Base-by-base conservation (phyloP, 30 jellyfish, hydroid and myxozoan genomes). In the Hydractinia symbiolongicarpus region DNA sequence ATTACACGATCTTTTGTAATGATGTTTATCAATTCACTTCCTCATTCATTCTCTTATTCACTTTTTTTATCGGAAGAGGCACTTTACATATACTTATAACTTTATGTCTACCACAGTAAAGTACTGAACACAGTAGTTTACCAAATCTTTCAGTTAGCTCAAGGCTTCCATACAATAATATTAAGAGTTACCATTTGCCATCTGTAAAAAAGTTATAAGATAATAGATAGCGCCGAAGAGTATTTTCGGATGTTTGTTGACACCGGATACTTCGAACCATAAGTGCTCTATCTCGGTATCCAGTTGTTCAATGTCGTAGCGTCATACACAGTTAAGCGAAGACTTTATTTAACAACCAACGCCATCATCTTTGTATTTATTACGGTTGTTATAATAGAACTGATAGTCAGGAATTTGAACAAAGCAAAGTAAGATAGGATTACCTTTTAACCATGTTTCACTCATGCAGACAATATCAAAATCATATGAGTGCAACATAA, bases 391-490 rank as follows among this genome's bases (percentile, higher is more conserved):
- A 78, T 76, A 76, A 69, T 76, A 79, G 21, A 20, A 83, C 69
- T 78, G 78, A 77, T 84, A 76, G 55, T 87, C 94, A 67, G 83
- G 94, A 53, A 84, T 84, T 72, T n/a, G 77, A 83, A 67, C 83
- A 67, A 60, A 76, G 20, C 62, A 7, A 56, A 84, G 83, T 60
- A 64, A 83, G 16, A 67, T 72, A 19, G 94, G 84, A 76, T 84
- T 75, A 79, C 78, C 83, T 61, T 84, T 84, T 57, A 84, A 79
- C 94, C 94, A 84, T 76, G 94, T 84, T 78, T 84, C 88, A n/a
- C 81, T n/a, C 88, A 84, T 76, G 49, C 88, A 68, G 14, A 84
- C 66, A 54, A 84, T 67, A 58, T 84, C 83, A 56, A 76, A 84
- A 50, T 87, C 83, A 54, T 84, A 84, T 78, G 77, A 67, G 70